Evolutionary conservation across 2,797 vertebrate genomes (phyloP).

Genomic region (Trichosurus vulpecula): DNA sequence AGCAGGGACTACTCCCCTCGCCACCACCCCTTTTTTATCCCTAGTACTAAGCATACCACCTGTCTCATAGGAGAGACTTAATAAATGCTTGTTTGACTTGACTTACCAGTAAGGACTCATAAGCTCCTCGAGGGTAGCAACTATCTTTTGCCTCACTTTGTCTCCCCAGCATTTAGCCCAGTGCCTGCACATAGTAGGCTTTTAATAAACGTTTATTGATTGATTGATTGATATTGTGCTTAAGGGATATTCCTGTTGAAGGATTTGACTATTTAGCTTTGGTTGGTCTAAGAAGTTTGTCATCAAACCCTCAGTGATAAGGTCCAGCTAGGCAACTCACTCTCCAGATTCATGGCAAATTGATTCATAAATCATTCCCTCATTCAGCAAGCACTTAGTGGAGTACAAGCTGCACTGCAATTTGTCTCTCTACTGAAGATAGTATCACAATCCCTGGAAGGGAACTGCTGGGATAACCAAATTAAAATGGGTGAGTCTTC

Average conservation of each 20-base stretch:
- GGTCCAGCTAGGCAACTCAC: background rate
- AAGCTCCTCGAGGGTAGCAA: background rate
- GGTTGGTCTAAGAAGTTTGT: background rate
- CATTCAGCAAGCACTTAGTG: background rate
- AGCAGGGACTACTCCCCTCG: background rate
- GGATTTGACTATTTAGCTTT: background rate
- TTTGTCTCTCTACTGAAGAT: background rate
- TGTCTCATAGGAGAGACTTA: background rate
- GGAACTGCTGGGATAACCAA: background rate
- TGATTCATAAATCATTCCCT: background rate
- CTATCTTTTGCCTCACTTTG: background rate
- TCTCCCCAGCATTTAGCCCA: background rate
- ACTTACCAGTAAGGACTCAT: background rate
- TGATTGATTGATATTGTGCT: background rate
- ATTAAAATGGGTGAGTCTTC: background rate
- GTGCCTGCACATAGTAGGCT: background rate
- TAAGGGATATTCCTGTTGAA: background rate
- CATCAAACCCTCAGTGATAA: background rate
- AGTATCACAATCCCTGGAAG: background rate
- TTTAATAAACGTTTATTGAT: background rate
- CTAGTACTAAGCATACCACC: background rate
- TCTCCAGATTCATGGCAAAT: background rate
- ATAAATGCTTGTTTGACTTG: background rate
- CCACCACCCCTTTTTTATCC: background rate
- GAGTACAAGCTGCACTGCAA: background rate